Base-by-base conservation (phyloP, 2,888 invertebrate genomes). In the Lasioglossum malachurum region DNA sequence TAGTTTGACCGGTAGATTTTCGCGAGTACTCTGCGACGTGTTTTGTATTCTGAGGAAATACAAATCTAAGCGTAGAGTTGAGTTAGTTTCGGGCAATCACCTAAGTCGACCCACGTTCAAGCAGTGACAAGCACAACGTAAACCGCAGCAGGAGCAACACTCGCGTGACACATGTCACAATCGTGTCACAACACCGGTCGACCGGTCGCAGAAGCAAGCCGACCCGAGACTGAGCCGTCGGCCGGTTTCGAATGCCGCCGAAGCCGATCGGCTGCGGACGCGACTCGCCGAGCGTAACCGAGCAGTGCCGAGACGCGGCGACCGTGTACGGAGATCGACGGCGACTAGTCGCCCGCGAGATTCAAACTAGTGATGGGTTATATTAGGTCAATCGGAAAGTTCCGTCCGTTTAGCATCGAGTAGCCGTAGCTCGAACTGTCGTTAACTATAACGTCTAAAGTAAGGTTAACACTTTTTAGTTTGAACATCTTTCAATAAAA, bases 161-260 rank as follows among this genome's bases (percentile, higher is more conserved):
- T 91, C 80, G 89, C 86, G 87, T 91, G 92, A 89, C 90, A 91
- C 92, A 93, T 89, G 86, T 92, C 92, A 91, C 86, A 83, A 85
- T 78, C 75, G 86, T 89, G 83, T 89, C 91, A 90, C 84, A 75
- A 86, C 80, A 90, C 91, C 88, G 77, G 72, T 83, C 80, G 87
- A 87, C 87, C 89, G 81, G 80, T 89, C 87, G 84, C 90, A 78
- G 88, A 88, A 83, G 91, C 90, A 90, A 89, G 92, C 86, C 91
- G 91, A 90, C 87, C 88, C 89, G 84, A 92, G 91, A 93, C 93
- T 93, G 91, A 88, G 74, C 87, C 69, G 80, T 49, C 80, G 74
- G 64, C 53, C n/a, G 75, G 78, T 81, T 78, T 86, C 88, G 89
- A 87, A 84, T 83, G 85, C 77, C 88, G 86, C 83, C 82, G 79